Base-by-base conservation (phyloP, 2,888 invertebrate genomes). In the Nysson spinosus region DNA sequence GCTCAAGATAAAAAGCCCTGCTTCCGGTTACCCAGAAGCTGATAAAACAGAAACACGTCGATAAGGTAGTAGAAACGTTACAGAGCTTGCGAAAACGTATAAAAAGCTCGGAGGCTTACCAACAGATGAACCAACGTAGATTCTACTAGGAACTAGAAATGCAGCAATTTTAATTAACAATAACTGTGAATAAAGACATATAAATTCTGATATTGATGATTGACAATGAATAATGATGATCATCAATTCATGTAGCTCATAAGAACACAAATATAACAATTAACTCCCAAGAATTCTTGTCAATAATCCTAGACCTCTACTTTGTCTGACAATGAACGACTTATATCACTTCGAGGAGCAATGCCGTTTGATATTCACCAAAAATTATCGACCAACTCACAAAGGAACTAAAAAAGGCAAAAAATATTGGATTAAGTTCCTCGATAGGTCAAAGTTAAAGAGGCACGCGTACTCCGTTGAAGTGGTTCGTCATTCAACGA, bases 21-120 rank as follows among this genome's bases (percentile, higher is more conserved):
- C 44, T 26, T 35, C 17, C 17, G 11, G 17, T 11, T 55, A 32
- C 26, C 34, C 67, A 7, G 30, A 9, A 26, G 74, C 58, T 11
- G 72, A 52, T 73, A 73, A 73, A 39, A 55, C 50, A 70, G 74
- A 62, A 22, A 34, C 30, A 57, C 3, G 60, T 11, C 64, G 72
- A 60, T 72, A 73, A 72, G 39, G 37, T 44, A 72, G 65, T 4
- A 7, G 9, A 26, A 35, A 30, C 12, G 34, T 35, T 30, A 12
- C 16, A 9, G 22, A 61, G 46, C 61, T 55, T 52, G 39, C 46
- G 40, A 47, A 62, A 72, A 43, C 43, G n/a, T 52, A 35, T 4
- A 5, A 3, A 4, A 28, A 42, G 50, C 19, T 22, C 22, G 4
- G 11, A 17, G 24, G 44, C 44, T 71, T 67, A 67, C 39, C 55